A percentile compares a stretch with the other conserved stretches of the same genome.
phyloP scores from a whole-genome alignment of 2,888 invertebrate genomes.

The Sisyra terminalis region DNA sequence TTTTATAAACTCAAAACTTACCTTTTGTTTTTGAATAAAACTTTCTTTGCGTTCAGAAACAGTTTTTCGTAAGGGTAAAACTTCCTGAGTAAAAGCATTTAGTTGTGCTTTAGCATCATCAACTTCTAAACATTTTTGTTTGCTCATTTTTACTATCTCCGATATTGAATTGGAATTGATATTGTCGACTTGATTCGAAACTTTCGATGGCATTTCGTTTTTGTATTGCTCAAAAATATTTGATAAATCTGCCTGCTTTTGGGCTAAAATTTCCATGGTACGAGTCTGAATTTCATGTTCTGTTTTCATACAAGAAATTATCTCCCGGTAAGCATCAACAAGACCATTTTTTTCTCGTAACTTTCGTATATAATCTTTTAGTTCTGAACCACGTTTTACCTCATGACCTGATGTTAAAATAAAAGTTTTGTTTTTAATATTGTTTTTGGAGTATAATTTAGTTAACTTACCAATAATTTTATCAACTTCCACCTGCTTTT shows the following conservation, averaged over 20 bases:
- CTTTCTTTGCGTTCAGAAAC: background rate
- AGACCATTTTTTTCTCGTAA: constrained; percentile 62
- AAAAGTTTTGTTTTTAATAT: background rate
- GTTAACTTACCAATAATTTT: constrained; percentile 4
- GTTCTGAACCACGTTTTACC: constrained; percentile 62
- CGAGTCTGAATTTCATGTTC: constrained; percentile 5
- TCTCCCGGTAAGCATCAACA: constrained; percentile 58
- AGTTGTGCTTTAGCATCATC: constrained; percentile 4
- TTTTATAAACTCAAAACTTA: background rate
- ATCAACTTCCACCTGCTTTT: constrained; percentile 5
- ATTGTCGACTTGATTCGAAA: background rate
- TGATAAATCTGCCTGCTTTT: background rate
- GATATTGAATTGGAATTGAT: background rate
- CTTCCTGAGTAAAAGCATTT: background rate
- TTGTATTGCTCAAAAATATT: constrained; percentile 1
- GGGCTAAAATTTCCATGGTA: constrained; percentile 5
- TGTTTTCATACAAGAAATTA: constrained; percentile 2
- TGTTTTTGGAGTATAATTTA: background rate
- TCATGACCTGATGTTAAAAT: constrained; percentile 36
- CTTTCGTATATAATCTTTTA: constrained; percentile 70
- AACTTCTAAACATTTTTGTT: constrained; percentile 1
- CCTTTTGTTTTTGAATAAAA: background rate
- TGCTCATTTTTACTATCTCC: background rate
- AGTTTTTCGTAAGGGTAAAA: background rate
- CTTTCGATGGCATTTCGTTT: background rate